Evolutionary conservation across 30 jellyfish, hydroid and myxozoan species (phyloP).

Genomic region (Chrysaora quinquecirrha): DNA sequence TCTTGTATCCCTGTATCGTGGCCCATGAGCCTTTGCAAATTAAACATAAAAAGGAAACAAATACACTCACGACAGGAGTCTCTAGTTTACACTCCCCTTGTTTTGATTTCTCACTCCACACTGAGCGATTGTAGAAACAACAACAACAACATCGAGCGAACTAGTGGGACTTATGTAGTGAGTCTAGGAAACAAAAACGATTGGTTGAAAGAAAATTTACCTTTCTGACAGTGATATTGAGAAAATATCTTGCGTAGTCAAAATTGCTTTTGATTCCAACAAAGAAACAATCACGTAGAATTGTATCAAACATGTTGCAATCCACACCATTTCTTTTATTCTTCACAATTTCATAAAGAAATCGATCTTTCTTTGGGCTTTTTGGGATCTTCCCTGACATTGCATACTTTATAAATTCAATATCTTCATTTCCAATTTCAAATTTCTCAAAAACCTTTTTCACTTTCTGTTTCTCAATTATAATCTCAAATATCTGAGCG

Average conservation of each 20-base stretch:
- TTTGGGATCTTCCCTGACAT: slow-evolving; percentile 35
- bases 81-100: too few relatives aligned
- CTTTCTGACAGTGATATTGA: slow-evolving; percentile 41
- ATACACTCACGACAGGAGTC: too few relatives aligned
- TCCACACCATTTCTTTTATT: slow-evolving; percentile 62
- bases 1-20: too few relatives aligned
- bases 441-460: neutral
- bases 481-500: slow-evolving; percentile 25
- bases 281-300: slow-evolving; percentile 45
- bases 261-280: slow-evolving; percentile 50
- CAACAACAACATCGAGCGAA: neutral
- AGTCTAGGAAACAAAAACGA: neutral
- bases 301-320: slow-evolving; percentile 48
- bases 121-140: neutral
- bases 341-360: slow-evolving; percentile 55
- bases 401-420: slow-evolving; percentile 44
- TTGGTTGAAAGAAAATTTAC: neutral
- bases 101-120: too few relatives aligned
- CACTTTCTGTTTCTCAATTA: slow-evolving; percentile 5
- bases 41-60: too few relatives aligned
- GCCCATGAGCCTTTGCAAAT: too few relatives aligned
- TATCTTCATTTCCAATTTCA: slow-evolving; percentile 19
- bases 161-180: too few relatives aligned
- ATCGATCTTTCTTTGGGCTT: slow-evolving; percentile 11
- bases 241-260: slow-evolving; percentile 33